These are phyloP conservation scores for Nautilus pompilius DNA, from an alignment of 1,140 invertebrate species.

Conservation along the genomic window DNA sequence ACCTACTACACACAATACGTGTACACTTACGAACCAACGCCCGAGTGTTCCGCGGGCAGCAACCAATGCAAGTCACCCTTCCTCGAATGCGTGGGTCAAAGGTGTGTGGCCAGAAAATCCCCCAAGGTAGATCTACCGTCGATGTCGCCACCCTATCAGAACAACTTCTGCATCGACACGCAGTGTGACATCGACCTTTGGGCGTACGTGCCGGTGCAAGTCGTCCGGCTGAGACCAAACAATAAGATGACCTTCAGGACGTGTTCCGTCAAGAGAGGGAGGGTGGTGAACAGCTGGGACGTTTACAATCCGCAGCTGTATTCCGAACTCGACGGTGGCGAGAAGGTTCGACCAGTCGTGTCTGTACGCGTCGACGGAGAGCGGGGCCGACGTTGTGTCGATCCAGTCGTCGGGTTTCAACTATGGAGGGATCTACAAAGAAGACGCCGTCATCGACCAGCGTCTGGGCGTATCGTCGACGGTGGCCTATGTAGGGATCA, in stretches of 20 bases:
- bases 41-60: constrained; percentile 13
- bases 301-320: constrained; percentile 29
- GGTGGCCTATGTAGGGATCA: constrained; percentile 36
- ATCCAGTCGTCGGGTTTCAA: constrained; percentile 38
- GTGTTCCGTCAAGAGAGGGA: constrained; percentile 33
- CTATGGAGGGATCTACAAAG: constrained; percentile 43
- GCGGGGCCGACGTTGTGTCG: background rate
- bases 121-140: too few relatives aligned
- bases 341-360: background rate
- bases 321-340: background rate
- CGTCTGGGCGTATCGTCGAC: constrained; percentile 32
- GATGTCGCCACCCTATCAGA: too few relatives aligned
- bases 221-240: constrained; percentile 26
- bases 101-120: too few relatives aligned
- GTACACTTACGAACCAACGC: constrained; percentile 18
- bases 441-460: constrained; percentile 41
- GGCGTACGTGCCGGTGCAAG: constrained; percentile 40
- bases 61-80: background rate
- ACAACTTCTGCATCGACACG: constrained; percentile 34
- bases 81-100: background rate
- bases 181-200: constrained; percentile 34
- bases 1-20: constrained; percentile 22
- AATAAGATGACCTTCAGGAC: constrained; percentile 27
- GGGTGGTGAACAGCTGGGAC: constrained; percentile 17
- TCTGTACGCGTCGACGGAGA: background rate